These are phyloP conservation scores for Aramus guarauna DNA, from an alignment of 2,113 vertebrate genomes.

Conservation along the genomic window DNA sequence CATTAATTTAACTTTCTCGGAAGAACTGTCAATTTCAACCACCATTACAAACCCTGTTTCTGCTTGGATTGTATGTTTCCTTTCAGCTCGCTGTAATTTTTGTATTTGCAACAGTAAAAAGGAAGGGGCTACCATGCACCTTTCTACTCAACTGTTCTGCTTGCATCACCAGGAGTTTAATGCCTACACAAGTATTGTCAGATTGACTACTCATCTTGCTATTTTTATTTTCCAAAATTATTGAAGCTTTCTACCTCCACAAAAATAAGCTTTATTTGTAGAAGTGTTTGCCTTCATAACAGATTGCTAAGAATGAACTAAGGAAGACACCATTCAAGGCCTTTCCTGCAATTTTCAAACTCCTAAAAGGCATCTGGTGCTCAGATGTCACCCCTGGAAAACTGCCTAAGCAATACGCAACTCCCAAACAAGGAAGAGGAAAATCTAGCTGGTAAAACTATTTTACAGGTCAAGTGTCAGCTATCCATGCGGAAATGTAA, in stretches of 20 bases:
- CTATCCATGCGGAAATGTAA: slow-evolving; percentile 36
- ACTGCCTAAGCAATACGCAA: slow-evolving; percentile 15
- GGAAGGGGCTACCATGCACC: not conserved
- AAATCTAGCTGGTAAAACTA: slow-evolving; percentile 46
- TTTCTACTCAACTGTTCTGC: not conserved
- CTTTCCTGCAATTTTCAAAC: slow-evolving; percentile 2
- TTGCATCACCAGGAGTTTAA: not conserved
- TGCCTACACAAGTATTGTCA: not conserved
- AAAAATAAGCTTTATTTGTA: not conserved
- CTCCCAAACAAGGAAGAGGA: slow-evolving; percentile 23
- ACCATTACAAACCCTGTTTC: not conserved
- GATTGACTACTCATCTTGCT: not conserved
- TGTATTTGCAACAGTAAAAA: not conserved
- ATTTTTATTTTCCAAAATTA: not conserved
- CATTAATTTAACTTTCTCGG: not conserved
- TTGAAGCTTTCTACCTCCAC: not conserved
- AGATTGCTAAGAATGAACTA: not conserved
- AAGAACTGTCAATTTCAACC: not conserved
- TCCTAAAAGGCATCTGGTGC: slow-evolving; percentile 21
- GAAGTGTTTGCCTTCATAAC: not conserved
- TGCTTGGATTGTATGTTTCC: not conserved
- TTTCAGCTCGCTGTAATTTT: not conserved
- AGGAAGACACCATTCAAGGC: not conserved
- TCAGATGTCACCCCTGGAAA: slow-evolving; percentile 54
- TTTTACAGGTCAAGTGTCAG: slow-evolving; percentile 40